Conservation (phyloP, 2,113 vertebrate genomes). For the Scolopax mira region DNA sequence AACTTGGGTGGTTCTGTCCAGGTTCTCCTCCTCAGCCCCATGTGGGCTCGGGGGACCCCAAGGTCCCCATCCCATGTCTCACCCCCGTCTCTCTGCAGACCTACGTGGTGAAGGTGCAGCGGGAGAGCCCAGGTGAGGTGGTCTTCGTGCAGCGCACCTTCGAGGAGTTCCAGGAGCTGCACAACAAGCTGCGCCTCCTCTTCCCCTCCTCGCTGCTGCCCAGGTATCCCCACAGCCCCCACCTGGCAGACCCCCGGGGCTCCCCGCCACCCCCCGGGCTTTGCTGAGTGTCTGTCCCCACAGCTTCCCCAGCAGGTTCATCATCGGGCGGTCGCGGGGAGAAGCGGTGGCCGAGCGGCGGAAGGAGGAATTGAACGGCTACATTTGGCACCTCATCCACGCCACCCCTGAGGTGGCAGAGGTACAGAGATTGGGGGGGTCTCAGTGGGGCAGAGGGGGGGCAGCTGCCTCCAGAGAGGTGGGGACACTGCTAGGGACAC, state of each 20-base stretch:
- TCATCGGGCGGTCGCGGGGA: conserved; percentile 89
- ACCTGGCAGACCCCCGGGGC: fast-evolving
- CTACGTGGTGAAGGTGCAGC: conserved; percentile 90
- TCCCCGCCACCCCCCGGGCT: fast-evolving
- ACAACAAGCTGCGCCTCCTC: conserved; percentile 90
- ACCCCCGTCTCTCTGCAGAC: conserved; percentile 61
- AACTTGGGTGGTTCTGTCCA: not conserved
- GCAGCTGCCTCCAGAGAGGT: fast-evolving
- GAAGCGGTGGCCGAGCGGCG: conserved; percentile 88
- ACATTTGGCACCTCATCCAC: conserved; percentile 93
- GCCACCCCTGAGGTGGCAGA: conserved; percentile 84
- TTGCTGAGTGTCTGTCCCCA: fast-evolving
- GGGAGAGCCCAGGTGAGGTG: conserved; percentile 79
- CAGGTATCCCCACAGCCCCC: conserved; percentile 73
- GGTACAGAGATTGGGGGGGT: conserved; percentile 64
- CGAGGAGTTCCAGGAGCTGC: conserved; percentile 95
- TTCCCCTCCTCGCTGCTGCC: conserved; percentile 91
- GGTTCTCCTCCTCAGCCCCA: fast-evolving
- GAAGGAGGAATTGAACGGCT: conserved; percentile 90
- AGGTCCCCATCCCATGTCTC: fast-evolving
- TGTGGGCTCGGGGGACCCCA: fast-evolving
- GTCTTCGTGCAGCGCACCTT: conserved; percentile 89
- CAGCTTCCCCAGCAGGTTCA: conserved; percentile 94
- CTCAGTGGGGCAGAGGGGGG: fast-evolving
- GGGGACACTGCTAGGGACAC: not conserved